Evolutionary conservation across 2,113 vertebrate genomes (phyloP).

Genomic region (Fregata magnificens): DNA sequence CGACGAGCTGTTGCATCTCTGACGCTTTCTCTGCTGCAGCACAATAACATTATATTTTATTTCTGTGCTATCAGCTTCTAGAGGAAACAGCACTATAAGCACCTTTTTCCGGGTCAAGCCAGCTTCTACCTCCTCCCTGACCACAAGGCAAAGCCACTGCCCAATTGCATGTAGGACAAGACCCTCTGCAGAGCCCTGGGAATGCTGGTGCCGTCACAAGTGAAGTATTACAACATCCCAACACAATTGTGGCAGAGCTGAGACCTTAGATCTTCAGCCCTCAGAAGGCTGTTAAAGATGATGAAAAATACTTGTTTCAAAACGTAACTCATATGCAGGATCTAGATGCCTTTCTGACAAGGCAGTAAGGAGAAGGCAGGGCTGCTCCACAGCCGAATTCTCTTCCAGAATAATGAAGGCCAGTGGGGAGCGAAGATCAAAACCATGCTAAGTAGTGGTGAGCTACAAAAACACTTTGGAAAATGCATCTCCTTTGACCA

Average conservation of each 20-base stretch:
- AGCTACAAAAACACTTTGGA: background rate
- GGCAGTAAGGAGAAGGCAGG: background rate
- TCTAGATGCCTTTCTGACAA: background rate
- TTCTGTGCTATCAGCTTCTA: background rate
- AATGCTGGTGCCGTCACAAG: background rate
- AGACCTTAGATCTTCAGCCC: background rate
- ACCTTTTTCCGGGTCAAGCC: background rate
- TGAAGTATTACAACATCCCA: background rate
- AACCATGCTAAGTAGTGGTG: background rate
- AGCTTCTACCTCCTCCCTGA: background rate
- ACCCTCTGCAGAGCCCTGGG: background rate
- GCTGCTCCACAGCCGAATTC: background rate
- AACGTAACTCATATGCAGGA: background rate
- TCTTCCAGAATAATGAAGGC: background rate
- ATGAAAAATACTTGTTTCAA: background rate
- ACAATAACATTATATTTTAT: background rate
- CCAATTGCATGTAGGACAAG: background rate
- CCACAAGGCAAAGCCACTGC: background rate
- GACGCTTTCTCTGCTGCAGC: background rate
- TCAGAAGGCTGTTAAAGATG: background rate
- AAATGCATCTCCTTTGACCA: background rate
- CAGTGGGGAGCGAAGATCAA: background rate
- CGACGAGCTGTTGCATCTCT: background rate
- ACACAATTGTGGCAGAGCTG: background rate
- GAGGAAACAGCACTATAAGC: background rate